These are phyloP conservation scores for Limnephilus lunatus DNA, from an alignment of 2,888 invertebrate species.

Conservation along the genomic window DNA sequence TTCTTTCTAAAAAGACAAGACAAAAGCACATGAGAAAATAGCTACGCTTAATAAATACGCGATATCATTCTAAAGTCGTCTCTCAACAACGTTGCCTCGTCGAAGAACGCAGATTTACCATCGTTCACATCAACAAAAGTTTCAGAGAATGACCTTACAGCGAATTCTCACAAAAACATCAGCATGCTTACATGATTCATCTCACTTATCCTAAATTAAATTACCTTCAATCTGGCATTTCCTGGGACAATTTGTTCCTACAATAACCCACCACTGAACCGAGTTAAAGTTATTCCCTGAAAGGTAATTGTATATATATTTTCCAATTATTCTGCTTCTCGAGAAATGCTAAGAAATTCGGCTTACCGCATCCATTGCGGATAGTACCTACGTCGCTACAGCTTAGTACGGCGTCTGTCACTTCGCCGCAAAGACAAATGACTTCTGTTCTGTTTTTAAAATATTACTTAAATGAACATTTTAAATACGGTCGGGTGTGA, in stretches of 20 bases:
- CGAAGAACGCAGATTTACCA: not conserved
- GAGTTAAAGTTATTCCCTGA: not conserved
- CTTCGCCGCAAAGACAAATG: constrained; percentile 37
- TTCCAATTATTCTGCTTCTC: not conserved
- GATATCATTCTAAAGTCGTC: no score
- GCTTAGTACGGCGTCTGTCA: not conserved
- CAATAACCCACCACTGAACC: not conserved
- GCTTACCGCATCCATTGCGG: not conserved
- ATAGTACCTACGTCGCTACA: not conserved
- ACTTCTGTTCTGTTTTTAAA: constrained; percentile 34
- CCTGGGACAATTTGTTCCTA: not conserved
- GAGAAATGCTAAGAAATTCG: not conserved
- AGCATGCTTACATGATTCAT: not conserved
- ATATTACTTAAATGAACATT: constrained; percentile 42
- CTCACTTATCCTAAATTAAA: no score
- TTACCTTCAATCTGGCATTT: not conserved
- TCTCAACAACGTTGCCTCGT: not conserved
- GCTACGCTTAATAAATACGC: not conserved
- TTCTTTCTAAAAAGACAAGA: not conserved
- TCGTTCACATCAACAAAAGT: not conserved
- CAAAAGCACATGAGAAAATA: not conserved
- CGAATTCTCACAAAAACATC: no score
- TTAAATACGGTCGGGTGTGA: constrained; percentile 20
- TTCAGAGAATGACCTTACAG: not conserved
- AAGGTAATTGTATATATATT: not conserved